These are phyloP conservation scores for Epinotia nisella DNA, from an alignment of 2,888 invertebrate genomes.

Conservation along the genomic window DNA sequence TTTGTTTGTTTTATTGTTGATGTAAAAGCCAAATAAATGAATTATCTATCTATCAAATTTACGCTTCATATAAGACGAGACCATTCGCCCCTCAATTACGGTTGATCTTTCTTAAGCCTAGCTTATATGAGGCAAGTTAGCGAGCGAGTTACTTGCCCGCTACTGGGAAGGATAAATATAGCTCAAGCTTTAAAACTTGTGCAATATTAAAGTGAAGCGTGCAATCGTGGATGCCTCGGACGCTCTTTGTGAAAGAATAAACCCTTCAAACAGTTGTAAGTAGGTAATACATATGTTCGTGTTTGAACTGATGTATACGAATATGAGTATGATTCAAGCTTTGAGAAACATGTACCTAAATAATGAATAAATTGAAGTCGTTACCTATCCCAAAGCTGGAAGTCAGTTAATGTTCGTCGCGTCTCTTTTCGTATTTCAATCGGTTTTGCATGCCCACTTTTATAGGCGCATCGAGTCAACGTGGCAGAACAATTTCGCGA, in stretches of 20 bases:
- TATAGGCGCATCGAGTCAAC: neutral
- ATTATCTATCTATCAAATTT: too few species aligned
- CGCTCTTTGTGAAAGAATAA: neutral
- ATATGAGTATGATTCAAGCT: neutral
- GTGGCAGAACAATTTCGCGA: neutral
- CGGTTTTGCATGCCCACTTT: neutral
- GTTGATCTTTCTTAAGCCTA: constrained; percentile 37
- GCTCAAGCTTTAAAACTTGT: constrained; percentile 1
- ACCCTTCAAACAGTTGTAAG: neutral
- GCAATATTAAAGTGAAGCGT: constrained; percentile 3
- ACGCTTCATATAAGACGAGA: constrained; percentile 56
- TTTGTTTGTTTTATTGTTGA: too few species aligned
- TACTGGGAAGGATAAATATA: neutral
- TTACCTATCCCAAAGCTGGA: neutral
- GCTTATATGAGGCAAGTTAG: constrained; percentile 10
- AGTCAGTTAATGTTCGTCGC: too few species aligned
- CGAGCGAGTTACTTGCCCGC: neutral
- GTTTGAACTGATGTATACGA: neutral
- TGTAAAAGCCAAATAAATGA: too few species aligned
- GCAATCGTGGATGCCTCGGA: constrained; percentile 5
- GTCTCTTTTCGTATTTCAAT: neutral
- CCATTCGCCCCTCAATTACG: constrained; percentile 53
- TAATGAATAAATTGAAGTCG: neutral
- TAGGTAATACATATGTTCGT: neutral
- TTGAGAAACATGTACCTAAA: too few species aligned